Conservation (phyloP, 2,888 invertebrate genomes). For the Tineola bisselliella region DNA sequence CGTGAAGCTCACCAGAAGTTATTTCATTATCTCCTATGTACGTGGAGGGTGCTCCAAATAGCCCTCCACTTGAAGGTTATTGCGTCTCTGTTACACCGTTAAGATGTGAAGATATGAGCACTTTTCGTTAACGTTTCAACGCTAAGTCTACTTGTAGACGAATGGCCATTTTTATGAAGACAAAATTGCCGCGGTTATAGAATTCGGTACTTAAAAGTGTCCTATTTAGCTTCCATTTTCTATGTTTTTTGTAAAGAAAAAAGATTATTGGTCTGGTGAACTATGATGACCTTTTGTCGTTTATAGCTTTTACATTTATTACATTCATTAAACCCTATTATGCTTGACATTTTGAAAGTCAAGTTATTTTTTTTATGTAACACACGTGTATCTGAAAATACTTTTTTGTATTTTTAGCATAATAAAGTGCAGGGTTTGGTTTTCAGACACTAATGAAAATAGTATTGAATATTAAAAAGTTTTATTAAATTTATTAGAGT, state of each 20-base stretch:
- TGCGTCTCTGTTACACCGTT: slow-evolving; percentile 15
- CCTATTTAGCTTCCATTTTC: not conserved
- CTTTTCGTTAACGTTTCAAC: slow-evolving; percentile 15
- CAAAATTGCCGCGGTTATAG: slow-evolving; percentile 1
- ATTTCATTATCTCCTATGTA: slow-evolving; percentile 13
- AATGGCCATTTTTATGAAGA: slow-evolving; percentile 1
- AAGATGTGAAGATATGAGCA: slow-evolving; percentile 16
- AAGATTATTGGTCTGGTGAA: not conserved
- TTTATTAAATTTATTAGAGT: slow-evolving; percentile 20
- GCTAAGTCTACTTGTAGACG: not conserved
- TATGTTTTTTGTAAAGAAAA: not conserved
- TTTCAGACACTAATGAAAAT: not conserved
- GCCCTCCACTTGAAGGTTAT: slow-evolving; percentile 13
- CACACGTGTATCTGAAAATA: not conserved
- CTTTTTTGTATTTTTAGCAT: not conserved
- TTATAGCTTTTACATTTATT: not conserved
- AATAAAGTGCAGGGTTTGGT: not conserved
- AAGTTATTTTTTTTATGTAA: not conserved
- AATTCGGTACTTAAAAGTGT: not conserved
- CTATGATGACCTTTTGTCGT: not conserved
- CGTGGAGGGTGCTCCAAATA: slow-evolving; percentile 7
- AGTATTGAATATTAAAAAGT: not conserved
- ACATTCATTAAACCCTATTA: not conserved
- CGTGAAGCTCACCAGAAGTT: slow-evolving; percentile 12
- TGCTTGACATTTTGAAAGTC: slow-evolving; percentile 1